These are phyloP conservation scores for Magallana ariakensis DNA, from an alignment of 1,140 invertebrate species.

Conservation along the genomic window DNA sequence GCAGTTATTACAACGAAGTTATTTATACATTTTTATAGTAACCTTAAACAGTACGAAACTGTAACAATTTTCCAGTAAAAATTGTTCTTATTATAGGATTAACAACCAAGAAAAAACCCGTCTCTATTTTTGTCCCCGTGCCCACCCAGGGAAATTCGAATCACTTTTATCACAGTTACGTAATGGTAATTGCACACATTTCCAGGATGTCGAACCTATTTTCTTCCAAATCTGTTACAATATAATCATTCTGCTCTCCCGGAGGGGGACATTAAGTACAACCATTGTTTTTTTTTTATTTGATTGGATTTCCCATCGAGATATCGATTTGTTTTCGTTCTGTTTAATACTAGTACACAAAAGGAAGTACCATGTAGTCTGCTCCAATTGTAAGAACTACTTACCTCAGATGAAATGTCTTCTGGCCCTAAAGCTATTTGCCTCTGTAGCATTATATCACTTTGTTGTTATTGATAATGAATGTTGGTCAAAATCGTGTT, in stretches of 20 bases:
- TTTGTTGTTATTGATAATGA: no score
- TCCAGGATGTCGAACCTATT: conserved; percentile 33
- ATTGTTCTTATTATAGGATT: background rate
- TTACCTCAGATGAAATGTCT: background rate
- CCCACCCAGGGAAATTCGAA: background rate
- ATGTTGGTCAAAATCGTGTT: no score
- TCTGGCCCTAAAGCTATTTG: background rate
- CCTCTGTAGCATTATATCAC: no score
- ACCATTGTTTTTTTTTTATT: background rate
- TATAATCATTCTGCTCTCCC: conserved; percentile 21
- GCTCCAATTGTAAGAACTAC: background rate
- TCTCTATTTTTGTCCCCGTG: background rate
- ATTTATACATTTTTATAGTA: no score
- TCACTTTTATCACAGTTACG: background rate
- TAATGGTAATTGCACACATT: conserved; percentile 13
- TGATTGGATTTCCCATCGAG: background rate
- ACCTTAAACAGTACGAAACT: no score
- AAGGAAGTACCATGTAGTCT: background rate
- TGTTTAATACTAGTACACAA: background rate
- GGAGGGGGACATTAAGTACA: background rate
- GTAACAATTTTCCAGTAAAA: no score
- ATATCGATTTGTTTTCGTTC: conserved; percentile 8
- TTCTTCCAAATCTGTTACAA: conserved; percentile 34
- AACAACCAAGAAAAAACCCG: background rate
- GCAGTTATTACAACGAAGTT: no score